These are phyloP conservation scores for Mystacornis crossleyi DNA, from an alignment of 2,113 vertebrate genomes.

Conservation along the genomic window DNA sequence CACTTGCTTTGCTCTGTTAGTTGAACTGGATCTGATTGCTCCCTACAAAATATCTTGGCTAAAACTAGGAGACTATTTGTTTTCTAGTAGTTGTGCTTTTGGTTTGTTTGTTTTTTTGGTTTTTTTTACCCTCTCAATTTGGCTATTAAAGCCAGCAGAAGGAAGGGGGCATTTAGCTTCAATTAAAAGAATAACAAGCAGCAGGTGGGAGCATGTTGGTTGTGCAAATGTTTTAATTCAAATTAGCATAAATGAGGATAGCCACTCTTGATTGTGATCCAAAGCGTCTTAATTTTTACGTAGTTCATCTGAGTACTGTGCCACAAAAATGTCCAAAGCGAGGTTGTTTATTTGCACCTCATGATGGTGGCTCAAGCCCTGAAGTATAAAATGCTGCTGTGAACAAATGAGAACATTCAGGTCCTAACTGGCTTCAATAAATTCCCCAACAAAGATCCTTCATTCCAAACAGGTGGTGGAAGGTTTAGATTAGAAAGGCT, in stretches of 20 bases:
- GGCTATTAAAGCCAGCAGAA: not conserved
- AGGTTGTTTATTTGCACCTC: not conserved
- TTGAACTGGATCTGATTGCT: not conserved
- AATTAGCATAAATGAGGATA: not conserved
- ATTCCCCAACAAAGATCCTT: not conserved
- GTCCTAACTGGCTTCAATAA: not conserved
- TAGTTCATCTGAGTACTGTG: not conserved
- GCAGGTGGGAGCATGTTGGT: not conserved
- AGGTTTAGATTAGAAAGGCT: not conserved
- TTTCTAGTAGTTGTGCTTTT: not conserved
- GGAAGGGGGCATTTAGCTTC: not conserved
- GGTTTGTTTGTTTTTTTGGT: accelerated
- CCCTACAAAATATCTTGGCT: not conserved
- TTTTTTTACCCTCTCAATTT: not conserved
- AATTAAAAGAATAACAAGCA: not conserved
- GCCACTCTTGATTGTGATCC: not conserved
- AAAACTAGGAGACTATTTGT: not conserved
- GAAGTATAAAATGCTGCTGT: not conserved
- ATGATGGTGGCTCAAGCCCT: not conserved
- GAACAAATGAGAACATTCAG: accelerated
- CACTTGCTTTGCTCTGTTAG: not conserved
- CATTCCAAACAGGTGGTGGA: accelerated
- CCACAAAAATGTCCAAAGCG: not conserved
- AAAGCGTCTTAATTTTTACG: not conserved
- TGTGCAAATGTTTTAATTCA: not conserved